Percentiles rank a stretch among this genome's conserved stretches.
Evolutionary conservation across 2,797 vertebrate genomes (phyloP).

Genomic region (Microtus obscurus): DNA sequence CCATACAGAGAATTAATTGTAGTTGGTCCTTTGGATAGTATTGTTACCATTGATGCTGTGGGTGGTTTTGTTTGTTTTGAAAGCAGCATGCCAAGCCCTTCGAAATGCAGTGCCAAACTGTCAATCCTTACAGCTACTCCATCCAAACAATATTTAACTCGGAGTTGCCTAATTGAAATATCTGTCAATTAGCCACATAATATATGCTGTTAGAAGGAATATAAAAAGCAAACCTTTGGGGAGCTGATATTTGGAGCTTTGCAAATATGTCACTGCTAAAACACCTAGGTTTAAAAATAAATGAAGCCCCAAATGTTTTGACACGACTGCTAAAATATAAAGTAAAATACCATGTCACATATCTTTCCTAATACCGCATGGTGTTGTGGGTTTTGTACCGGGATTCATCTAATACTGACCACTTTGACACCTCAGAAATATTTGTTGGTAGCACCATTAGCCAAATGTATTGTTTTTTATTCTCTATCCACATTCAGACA

Average conservation of each 20-base stretch:
- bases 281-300: conserved; percentile 73
- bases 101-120: conserved; percentile 17
- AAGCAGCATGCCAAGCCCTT: conserved; percentile 17
- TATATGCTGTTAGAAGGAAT: conserved; percentile 39
- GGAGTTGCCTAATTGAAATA: conserved; percentile 69
- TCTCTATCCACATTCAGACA: conserved; percentile 21
- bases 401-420: conserved; percentile 60
- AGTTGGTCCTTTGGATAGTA: conserved; percentile 59
- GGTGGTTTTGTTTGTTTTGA: conserved; percentile 65
- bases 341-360: conserved; percentile 24
- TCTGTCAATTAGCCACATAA: conserved; percentile 67
- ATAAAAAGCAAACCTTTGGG: conserved; percentile 67
- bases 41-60: conserved; percentile 61
- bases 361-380: conserved; percentile 46
- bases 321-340: conserved; percentile 55
- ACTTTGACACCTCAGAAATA: background rate
- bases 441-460: conserved; percentile 40
- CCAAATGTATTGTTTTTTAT: background rate
- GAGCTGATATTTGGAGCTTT: conserved; percentile 65
- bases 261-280: conserved; percentile 64
- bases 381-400: background rate
- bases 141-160: conserved; percentile 65
- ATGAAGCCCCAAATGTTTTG: conserved; percentile 68
- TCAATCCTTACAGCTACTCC: conserved; percentile 26
- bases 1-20: conserved; percentile 82